A percentile compares a stretch with the other conserved stretches of the same genome.
These are phyloP conservation scores for Grus americana DNA, from an alignment of 2,113 vertebrate species.

Conservation along the genomic window DNA sequence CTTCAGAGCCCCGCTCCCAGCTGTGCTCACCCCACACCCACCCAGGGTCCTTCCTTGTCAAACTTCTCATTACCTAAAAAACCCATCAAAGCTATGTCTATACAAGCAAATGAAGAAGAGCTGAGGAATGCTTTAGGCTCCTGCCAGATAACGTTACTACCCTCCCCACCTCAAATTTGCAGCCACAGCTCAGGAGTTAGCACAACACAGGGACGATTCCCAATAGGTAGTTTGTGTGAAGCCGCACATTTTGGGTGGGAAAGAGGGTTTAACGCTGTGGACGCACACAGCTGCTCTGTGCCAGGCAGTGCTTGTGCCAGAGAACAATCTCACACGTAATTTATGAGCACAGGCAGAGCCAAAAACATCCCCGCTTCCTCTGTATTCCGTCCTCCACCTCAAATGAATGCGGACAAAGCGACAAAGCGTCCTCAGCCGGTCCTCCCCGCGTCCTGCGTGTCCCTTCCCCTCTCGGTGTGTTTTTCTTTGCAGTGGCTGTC, in stretches of 20 bases:
- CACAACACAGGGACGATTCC: background rate
- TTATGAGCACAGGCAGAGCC: background rate
- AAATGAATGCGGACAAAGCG: rapidly evolving
- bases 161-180: background rate
- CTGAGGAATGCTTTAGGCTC: background rate
- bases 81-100: background rate
- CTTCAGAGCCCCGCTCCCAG: background rate
- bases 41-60: rapidly evolving
- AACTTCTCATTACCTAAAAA: background rate
- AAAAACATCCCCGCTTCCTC: rapidly evolving
- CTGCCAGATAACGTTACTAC: background rate
- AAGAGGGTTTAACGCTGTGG: background rate
- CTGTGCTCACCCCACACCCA: background rate
- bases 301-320: background rate
- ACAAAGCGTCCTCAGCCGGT: background rate
- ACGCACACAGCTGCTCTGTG: background rate
- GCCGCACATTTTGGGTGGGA: background rate
- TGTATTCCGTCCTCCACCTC: background rate
- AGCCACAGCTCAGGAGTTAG: background rate
- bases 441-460: rapidly evolving
- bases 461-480: background rate
- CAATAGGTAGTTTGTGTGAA: background rate
- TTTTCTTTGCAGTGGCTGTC: background rate
- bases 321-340: background rate
- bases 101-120: background rate